Evolutionary conservation across 2,113 vertebrate species (phyloP).

Genomic region (Catagonus wagneri): DNA sequence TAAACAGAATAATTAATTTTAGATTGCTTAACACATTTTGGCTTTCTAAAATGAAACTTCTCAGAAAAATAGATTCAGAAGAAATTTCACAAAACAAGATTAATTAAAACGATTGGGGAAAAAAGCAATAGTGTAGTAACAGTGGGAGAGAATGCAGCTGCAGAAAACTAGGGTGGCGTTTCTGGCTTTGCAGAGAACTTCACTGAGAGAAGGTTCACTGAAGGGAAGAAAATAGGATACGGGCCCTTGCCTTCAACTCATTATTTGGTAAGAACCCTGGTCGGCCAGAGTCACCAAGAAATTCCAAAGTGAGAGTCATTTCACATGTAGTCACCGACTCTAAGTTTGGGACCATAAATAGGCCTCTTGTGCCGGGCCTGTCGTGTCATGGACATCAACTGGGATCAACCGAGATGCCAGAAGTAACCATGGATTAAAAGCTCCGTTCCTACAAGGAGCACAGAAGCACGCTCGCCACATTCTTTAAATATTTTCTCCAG

Average conservation of each 20-base stretch:
- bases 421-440: neutral
- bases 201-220: neutral
- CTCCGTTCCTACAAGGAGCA: neutral
- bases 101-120: conserved; percentile 45
- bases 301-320: neutral
- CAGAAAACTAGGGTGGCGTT: neutral
- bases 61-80: conserved; percentile 47
- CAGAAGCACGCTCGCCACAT: neutral
- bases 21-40: conserved; percentile 63
- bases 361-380: neutral
- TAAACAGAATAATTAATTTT: conserved; percentile 74
- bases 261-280: neutral
- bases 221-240: neutral
- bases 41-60: conserved; percentile 68
- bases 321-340: neutral
- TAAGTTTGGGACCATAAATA: neutral
- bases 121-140: neutral
- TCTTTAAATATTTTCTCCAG: conserved; percentile 72
- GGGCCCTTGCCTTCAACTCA: neutral
- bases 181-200: neutral
- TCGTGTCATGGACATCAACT: neutral
- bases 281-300: neutral
- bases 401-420: conserved; percentile 20
- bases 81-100: conserved; percentile 52
- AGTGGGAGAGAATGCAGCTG: neutral